Conservation (phyloP, 2,113 vertebrate genomes). For the Amia ocellicauda region DNA sequence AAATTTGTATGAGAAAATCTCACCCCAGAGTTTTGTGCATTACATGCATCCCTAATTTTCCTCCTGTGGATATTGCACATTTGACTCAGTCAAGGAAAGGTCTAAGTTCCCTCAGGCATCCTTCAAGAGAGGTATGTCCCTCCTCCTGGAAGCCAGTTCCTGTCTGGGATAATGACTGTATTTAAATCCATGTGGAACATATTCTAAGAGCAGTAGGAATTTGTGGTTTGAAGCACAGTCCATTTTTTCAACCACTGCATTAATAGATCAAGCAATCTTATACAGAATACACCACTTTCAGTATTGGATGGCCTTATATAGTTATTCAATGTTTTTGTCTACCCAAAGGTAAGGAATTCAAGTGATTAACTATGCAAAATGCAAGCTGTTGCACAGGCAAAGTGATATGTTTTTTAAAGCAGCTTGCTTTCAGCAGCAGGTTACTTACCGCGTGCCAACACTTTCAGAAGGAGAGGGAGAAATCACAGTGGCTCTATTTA, state of each 20-base stretch:
- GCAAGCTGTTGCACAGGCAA: not conserved
- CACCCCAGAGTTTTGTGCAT: not conserved
- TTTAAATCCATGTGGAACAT: not conserved
- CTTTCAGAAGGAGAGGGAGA: not conserved
- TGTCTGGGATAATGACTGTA: conserved; percentile 8
- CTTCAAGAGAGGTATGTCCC: not conserved
- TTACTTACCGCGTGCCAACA: not conserved
- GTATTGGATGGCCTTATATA: not conserved
- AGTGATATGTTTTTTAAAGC: not conserved
- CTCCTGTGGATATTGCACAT: too few relatives aligned
- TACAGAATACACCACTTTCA: not conserved
- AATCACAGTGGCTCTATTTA: conserved; percentile 19
- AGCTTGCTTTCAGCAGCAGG: conserved; percentile 1
- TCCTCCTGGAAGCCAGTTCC: not conserved
- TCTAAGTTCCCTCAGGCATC: too few relatives aligned
- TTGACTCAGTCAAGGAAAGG: too few relatives aligned
- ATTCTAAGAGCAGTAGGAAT: conserved; percentile 7
- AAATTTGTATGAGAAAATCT: not conserved
- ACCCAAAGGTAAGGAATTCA: not conserved
- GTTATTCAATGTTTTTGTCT: not conserved
- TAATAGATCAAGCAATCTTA: not conserved
- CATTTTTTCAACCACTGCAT: not conserved
- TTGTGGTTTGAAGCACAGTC: not conserved
- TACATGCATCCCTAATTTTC: too few relatives aligned
- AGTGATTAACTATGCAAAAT: not conserved